These are phyloP conservation scores for Parnassius glacialis DNA, from an alignment of 2,888 invertebrate genomes.

Conservation along the genomic window DNA sequence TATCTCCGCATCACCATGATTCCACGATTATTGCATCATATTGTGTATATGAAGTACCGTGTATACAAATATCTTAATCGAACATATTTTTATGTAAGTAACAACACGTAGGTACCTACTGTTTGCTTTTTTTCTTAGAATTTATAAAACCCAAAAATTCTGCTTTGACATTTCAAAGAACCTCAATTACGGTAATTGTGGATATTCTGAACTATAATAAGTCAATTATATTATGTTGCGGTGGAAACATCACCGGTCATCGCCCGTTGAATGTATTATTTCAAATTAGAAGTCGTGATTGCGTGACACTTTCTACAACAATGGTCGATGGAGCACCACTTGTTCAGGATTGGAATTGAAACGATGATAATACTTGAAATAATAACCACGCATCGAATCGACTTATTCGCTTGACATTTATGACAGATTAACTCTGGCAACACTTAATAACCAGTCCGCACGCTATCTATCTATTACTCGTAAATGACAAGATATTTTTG, in stretches of 20 bases:
- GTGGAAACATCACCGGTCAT: conserved; percentile 36
- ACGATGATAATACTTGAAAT: conserved; percentile 64
- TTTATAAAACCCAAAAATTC: background rate
- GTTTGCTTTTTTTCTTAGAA: background rate
- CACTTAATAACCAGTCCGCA: conserved; percentile 66
- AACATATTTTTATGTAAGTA: no score
- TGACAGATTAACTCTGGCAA: conserved; percentile 71
- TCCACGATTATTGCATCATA: no score
- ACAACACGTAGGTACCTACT: no score
- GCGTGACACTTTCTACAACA: conserved; percentile 64
- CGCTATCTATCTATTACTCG: conserved; percentile 72
- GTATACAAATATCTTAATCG: no score
- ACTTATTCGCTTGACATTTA: conserved; percentile 68
- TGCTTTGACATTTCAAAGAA: conserved; percentile 30
- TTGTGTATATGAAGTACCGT: no score
- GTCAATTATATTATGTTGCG: conserved; percentile 47
- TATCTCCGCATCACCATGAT: no score
- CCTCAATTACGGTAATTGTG: conserved; percentile 38
- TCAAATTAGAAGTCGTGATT: conserved; percentile 51
- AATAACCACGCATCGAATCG: conserved; percentile 57
- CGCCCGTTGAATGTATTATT: conserved; percentile 31
- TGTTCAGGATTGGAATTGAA: conserved; percentile 61
- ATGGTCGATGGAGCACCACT: conserved; percentile 60
- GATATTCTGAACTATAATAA: conserved; percentile 39
- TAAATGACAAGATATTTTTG: conserved; percentile 54